These are phyloP conservation scores for Sthenelais limicola DNA, from an alignment of 2,888 invertebrate genomes.

Conservation along the genomic window DNA sequence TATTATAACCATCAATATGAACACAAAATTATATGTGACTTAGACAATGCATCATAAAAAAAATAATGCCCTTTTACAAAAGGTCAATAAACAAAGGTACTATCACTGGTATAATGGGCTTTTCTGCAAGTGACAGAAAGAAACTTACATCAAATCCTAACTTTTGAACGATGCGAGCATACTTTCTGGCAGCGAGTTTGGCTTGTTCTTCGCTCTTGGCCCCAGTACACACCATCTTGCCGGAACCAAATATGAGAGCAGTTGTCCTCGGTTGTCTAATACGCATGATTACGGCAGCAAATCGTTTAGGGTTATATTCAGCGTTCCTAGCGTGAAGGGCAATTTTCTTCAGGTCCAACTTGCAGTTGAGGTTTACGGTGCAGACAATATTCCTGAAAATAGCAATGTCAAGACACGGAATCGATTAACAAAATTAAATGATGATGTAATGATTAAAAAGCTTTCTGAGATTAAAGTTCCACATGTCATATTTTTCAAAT, in stretches of 20 bases:
- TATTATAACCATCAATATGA: too few species aligned
- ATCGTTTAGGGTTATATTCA: conserved; percentile 98
- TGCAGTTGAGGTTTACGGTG: conserved; percentile 94
- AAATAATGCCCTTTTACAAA: neutral
- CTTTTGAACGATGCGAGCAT: conserved; percentile 87
- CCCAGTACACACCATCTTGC: conserved; percentile 91
- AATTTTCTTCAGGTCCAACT: conserved; percentile 95
- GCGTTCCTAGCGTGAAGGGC: conserved; percentile 98
- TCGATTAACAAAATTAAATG: too few species aligned
- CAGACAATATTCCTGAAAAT: conserved; percentile 94
- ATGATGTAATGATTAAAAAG: too few species aligned
- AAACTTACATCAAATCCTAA: conserved; percentile 79
- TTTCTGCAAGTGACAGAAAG: conserved; percentile 5
- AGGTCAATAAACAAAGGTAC: neutral
- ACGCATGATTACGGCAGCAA: conserved; percentile 98
- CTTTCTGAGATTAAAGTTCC: too few species aligned
- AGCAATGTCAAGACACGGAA: too few species aligned
- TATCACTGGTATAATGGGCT: neutral
- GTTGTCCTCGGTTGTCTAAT: conserved; percentile 87
- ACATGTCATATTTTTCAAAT: too few species aligned
- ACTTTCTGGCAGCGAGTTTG: conserved; percentile 84
- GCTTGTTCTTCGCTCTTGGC: conserved; percentile 88
- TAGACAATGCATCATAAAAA: neutral
- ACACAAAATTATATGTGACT: too few species aligned
- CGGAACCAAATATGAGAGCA: conserved; percentile 86